A percentile compares a stretch with the other conserved stretches of the same genome.
These are phyloP conservation scores for Loris lydekkerianus DNA, from an alignment of 2,797 vertebrate genomes.

Conservation along the genomic window DNA sequence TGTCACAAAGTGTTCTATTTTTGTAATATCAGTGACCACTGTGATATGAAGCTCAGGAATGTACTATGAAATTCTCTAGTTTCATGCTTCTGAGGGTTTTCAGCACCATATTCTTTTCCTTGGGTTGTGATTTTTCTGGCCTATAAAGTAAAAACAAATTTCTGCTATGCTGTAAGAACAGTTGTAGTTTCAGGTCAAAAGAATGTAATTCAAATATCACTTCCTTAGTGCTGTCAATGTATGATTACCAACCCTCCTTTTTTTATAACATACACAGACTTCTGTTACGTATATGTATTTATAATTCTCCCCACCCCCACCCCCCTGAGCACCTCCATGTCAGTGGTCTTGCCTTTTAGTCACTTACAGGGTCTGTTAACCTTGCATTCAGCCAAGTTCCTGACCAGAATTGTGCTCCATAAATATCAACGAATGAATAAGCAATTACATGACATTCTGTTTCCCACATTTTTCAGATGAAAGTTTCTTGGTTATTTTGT, in stretches of 20 bases:
- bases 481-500: neutral
- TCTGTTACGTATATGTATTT: neutral
- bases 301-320: neutral
- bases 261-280: neutral
- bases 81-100: neutral
- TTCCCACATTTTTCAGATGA: slow-evolving; percentile 19
- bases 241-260: neutral
- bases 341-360: neutral
- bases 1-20: neutral
- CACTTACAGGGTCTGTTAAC: neutral
- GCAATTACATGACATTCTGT: neutral
- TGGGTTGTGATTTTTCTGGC: neutral
- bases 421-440: neutral
- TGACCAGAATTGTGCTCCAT: neutral
- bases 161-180: neutral
- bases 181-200: neutral
- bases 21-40: neutral
- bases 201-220: neutral
- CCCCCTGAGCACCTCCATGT: neutral
- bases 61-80: neutral
- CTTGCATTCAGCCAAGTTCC: neutral
- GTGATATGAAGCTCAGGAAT: neutral
- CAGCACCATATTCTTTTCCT: neutral
- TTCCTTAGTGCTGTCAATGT: neutral
- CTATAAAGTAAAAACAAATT: neutral